A percentile compares a stretch with the other conserved stretches of the same genome.
phyloP scores from a whole-genome alignment of 2,888 invertebrate genomes.

The Athalia rosae region DNA sequence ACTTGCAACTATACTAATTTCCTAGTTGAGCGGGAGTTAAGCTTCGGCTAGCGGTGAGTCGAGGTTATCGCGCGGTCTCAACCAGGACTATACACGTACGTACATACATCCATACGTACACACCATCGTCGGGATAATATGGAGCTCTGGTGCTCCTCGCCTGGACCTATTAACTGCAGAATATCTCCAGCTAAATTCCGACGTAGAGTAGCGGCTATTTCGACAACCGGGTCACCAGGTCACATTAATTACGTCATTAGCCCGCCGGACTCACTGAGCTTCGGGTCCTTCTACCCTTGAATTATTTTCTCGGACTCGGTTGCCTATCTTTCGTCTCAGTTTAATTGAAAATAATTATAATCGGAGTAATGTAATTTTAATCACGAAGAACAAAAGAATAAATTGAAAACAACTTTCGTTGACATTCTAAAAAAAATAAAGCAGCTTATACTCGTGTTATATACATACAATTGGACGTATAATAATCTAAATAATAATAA shows the following conservation, averaged over 20 bases:
- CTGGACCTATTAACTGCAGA: slow-evolving; percentile 56
- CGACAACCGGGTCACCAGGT: slow-evolving; percentile 56
- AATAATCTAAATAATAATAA: no score
- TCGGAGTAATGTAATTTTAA: no score
- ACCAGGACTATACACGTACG: slow-evolving; percentile 22
- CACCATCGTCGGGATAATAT: not conserved
- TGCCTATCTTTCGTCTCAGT: no score
- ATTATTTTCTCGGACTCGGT: slow-evolving; percentile 23
- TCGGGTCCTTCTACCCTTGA: slow-evolving; percentile 15
- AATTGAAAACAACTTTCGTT: no score
- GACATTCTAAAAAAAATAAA: no score
- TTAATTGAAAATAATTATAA: no score
- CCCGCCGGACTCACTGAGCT: slow-evolving; percentile 1
- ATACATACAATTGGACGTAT: no score
- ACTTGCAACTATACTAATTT: slow-evolving; percentile 45
- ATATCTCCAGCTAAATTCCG: slow-evolving; percentile 51
- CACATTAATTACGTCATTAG: slow-evolving; percentile 59
- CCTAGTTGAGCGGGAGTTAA: slow-evolving; percentile 47
- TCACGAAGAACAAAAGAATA: no score
- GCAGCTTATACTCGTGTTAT: no score
- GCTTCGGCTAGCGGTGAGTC: slow-evolving; percentile 30
- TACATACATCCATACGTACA: no score
- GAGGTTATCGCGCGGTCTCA: slow-evolving; percentile 47
- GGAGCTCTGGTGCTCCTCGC: slow-evolving; percentile 40
- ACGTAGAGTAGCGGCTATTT: slow-evolving; percentile 52